A percentile compares a stretch with the other conserved stretches of the same genome.
phyloP scores from a whole-genome alignment of 1,140 invertebrate species.

The Solen grandis region DNA sequence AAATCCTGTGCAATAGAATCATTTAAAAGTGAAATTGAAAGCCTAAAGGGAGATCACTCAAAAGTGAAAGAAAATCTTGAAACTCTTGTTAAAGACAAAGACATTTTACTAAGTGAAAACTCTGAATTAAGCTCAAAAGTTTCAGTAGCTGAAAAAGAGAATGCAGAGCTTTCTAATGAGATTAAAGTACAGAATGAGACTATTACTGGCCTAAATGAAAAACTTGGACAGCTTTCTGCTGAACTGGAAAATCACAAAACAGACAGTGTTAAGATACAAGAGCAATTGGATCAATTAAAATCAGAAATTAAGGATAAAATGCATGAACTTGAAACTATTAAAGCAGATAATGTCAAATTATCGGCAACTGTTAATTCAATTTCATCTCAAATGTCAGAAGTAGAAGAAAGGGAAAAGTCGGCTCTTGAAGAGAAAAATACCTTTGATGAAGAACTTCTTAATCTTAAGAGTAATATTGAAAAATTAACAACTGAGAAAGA shows the following conservation, averaged over 20 bases:
- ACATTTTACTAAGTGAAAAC: too few relatives aligned
- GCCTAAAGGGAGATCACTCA: background rate
- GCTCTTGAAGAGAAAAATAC: too few relatives aligned
- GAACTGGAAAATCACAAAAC: background rate
- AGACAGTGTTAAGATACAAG: background rate
- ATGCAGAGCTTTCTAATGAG: background rate
- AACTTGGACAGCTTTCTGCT: too few relatives aligned
- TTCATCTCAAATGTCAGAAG: conserved; percentile 22
- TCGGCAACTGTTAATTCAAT: conserved; percentile 9
- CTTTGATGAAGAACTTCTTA: too few relatives aligned
- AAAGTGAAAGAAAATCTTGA: conserved; percentile 20
- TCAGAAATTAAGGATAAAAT: conserved; percentile 23
- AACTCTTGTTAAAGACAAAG: too few relatives aligned
- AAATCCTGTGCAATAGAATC: background rate
- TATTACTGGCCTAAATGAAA: background rate
- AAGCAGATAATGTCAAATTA: conserved; percentile 24
- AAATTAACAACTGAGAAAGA: conserved; percentile 5
- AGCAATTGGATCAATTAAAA: conserved; percentile 30
- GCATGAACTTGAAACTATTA: conserved; percentile 35
- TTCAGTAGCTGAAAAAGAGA: conserved; percentile 19
- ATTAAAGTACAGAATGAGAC: conserved; percentile 7
- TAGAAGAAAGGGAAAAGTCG: background rate
- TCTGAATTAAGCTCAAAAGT: too few relatives aligned
- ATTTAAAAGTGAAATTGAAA: conserved; percentile 19
- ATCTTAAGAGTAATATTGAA: too few relatives aligned